Evolutionary conservation across 2,113 vertebrate species (phyloP), one percentile per base, ranked within the genome.

Genomic region (Ascaphus truei): DNA sequence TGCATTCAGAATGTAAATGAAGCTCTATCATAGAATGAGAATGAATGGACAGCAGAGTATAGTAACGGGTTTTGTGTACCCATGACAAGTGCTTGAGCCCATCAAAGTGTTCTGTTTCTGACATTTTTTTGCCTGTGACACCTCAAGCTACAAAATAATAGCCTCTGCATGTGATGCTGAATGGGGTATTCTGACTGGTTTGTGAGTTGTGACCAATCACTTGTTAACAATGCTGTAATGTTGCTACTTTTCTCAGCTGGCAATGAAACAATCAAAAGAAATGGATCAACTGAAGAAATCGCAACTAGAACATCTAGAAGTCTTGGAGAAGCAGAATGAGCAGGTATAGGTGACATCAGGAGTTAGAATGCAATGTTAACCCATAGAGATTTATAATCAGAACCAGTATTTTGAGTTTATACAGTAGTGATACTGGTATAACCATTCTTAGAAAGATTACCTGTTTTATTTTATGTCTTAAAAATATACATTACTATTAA

Each of bases 221-320:
- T 2, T 29, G 9, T 62, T 30, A 22, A 30, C 22, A 13, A 18
- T 3, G 16, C 20, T 45, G 16, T 4, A 18, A 45, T 45, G 41
- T 9, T 16, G 41, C 3, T 45, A 15, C 69, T 39, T 4, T 66
- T 82, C 77, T 12, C 75, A 99, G 96, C 80, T 98, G 62, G 97
- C 96, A 53, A 95, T 98, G 95, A 98, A 98, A 80, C 97, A 96
- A 57, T 93, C 94, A 43, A 99, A 98, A 78, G 97, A 99, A 88
- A 92, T 98, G 92, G 96, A 99, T 80, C 95, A 97, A 75, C 82
- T 98, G 75, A 87, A 95, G 84, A 98, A 99, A 80, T 92, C 93
- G 60, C 97, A 99, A 67, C 89, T 90, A 37, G 96, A 98, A 73
- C 96, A 99, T 81, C 81, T 97, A 73, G 95, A 98, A 77, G 92